These are phyloP conservation scores for Phyllotreta striolata DNA, from an alignment of 2,888 invertebrate species.

Conservation along the genomic window DNA sequence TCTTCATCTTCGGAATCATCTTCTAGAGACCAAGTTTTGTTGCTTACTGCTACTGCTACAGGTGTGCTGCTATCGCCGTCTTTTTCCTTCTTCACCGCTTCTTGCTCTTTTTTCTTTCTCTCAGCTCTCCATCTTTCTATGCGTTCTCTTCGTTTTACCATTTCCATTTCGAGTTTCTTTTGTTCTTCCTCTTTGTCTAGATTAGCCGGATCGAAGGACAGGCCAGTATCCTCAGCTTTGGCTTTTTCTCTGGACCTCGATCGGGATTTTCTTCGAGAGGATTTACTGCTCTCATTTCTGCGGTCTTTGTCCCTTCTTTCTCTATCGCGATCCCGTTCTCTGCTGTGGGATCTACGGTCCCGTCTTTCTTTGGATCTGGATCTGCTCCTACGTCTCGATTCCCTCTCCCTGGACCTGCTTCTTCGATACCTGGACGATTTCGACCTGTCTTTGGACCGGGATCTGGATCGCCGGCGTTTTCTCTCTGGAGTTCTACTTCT, in stretches of 20 bases:
- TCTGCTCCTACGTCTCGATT: slow-evolving; percentile 59
- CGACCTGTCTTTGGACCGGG: slow-evolving; percentile 58
- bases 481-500: slow-evolving; percentile 55
- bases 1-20: slow-evolving; percentile 95
- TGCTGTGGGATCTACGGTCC: slow-evolving; percentile 52
- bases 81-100: slow-evolving; percentile 79
- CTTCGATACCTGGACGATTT: slow-evolving; percentile 71
- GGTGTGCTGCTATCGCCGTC: slow-evolving; percentile 73
- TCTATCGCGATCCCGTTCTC: slow-evolving; percentile 51
- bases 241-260: slow-evolving; percentile 59
- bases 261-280: slow-evolving; percentile 57
- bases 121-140: slow-evolving; percentile 97
- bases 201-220: slow-evolving; percentile 76
- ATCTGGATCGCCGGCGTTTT: slow-evolving; percentile 54
- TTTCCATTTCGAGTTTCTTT: slow-evolving; percentile 88
- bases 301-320: slow-evolving; percentile 65
- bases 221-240: slow-evolving; percentile 66
- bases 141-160: slow-evolving; percentile 93
- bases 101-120: slow-evolving; percentile 85
- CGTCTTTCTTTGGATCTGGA: slow-evolving; percentile 53
- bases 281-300: slow-evolving; percentile 67
- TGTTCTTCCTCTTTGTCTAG: slow-evolving; percentile 91
- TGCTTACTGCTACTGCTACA: slow-evolving; percentile 53
- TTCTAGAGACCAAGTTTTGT: slow-evolving; percentile 94
- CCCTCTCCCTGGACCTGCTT: slow-evolving; percentile 69